Conservation (phyloP, 2,888 invertebrate genomes). For the Tryphoninae sp. region DNA sequence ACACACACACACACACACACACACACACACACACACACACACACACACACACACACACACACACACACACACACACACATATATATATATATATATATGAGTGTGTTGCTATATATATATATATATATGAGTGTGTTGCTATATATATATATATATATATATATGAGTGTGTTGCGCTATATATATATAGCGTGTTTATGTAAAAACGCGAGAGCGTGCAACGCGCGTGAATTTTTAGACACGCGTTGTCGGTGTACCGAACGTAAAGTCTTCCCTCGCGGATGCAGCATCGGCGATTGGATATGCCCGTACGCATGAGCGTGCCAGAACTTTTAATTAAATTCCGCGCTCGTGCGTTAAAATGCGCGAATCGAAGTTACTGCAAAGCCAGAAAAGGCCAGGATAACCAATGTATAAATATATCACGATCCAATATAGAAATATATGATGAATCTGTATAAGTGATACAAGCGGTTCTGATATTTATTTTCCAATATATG, state of each 20-base stretch:
- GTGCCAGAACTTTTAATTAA: conserved; percentile 57
- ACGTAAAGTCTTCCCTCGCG: conserved; percentile 20
- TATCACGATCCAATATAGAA: too few relatives aligned
- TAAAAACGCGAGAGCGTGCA: conserved; percentile 31
- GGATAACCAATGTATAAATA: background rate
- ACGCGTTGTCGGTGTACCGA: conserved; percentile 19
- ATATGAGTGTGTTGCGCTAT: too few relatives aligned
- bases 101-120: too few relatives aligned
- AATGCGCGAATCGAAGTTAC: conserved; percentile 29
- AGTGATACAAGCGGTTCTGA: too few relatives aligned
- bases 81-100: too few relatives aligned
- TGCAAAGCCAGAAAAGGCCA: conserved; percentile 7
- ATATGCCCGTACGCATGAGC: conserved; percentile 19
- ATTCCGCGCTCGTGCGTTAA: conserved; percentile 50
- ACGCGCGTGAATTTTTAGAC: conserved; percentile 31
- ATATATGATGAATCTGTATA: too few relatives aligned
- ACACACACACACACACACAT: too few relatives aligned
- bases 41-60: too few relatives aligned
- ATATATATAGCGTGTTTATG: conserved; percentile 5
- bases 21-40: conserved; percentile 6
- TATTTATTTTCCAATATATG: too few relatives aligned
- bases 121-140: too few relatives aligned
- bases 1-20: too few relatives aligned
- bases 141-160: too few relatives aligned
- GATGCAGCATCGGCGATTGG: conserved; percentile 38